These are phyloP conservation scores for Hirtodrosophila confusa DNA, from an alignment of 2,888 invertebrate genomes.

Conservation along the genomic window DNA sequence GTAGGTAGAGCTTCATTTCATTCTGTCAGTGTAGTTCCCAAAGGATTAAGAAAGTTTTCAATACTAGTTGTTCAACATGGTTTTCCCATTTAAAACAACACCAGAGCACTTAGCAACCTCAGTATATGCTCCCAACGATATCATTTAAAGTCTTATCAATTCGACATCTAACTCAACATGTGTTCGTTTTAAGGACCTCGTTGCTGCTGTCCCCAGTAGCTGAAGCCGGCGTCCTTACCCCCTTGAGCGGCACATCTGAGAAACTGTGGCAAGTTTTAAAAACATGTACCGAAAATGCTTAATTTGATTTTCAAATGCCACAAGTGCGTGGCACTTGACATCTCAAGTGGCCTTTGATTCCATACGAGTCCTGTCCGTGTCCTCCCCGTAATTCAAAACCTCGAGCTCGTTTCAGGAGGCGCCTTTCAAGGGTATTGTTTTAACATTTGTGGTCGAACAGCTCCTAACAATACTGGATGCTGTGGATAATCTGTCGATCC, in stretches of 20 bases:
- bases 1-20: too few species aligned
- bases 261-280: background rate
- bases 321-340: constrained; percentile 53
- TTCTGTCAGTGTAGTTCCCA: too few species aligned
- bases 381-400: constrained; percentile 29
- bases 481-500: background rate
- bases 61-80: background rate
- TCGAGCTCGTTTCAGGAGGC: constrained; percentile 13
- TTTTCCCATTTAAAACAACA: background rate
- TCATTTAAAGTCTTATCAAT: constrained; percentile 22
- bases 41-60: background rate
- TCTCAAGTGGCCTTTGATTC: constrained; percentile 38
- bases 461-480: background rate
- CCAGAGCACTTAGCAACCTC: background rate
- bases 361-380: constrained; percentile 25
- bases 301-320: constrained; percentile 45
- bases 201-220: constrained; percentile 7
- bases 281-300: constrained; percentile 16
- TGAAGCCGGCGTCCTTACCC: constrained; percentile 12
- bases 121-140: background rate
- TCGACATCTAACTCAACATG: constrained; percentile 14
- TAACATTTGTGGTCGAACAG: constrained; percentile 44
- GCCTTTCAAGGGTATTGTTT: constrained; percentile 36
- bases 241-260: constrained; percentile 20
- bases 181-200: constrained; percentile 18